Base-by-base conservation (phyloP, 2,113 vertebrate species). In the Pithys albifrons region DNA sequence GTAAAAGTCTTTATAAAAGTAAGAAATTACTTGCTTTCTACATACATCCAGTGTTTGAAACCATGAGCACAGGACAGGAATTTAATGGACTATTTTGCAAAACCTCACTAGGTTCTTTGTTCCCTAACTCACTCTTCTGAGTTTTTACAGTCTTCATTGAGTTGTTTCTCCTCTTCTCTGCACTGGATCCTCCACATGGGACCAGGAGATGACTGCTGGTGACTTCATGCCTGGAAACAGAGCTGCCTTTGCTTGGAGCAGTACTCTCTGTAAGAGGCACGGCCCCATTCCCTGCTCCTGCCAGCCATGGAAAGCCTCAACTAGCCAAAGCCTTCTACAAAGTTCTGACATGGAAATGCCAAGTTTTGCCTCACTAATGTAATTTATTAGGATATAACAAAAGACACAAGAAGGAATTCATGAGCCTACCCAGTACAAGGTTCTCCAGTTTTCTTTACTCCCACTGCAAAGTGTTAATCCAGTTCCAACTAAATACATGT, bases 261-360 rank as follows among this genome's bases (percentile, higher is more conserved):
- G 7, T 1, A 5, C 6, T 41, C 24, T 15, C 25, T 3, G 2
- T 22, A 19, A 33, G 7, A 67, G 6, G 11, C 13, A 1, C 2
- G 3, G 31, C 4, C 19, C n/a, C 24, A 7, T 51, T 59, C 39
- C 39, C 45, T 15, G 14, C 25, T 52, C 39, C 46, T 74, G 28
- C 28, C 41, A 3, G 0, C 12, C 27, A 17, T 1, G 3, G 43
- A 82, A 64, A 92, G 10, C 23, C n/a, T 59, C 23, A 4, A 1
- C 5, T 9, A 12, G 22, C 19, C 31, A 27, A 61, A 58, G 5
- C 4, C 29, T 39, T 43, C 45, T 48, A 11, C 71, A 52, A 92
- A 52, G 2, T 52, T 33, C 29, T 31, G 39, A 22, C 2, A 5
- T 1, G 12, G 61, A 71, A 81, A 37, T 7, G 27, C 7, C 5